These are phyloP conservation scores for Tetropium fuscum DNA, from an alignment of 2,888 invertebrate species.

Conservation along the genomic window DNA sequence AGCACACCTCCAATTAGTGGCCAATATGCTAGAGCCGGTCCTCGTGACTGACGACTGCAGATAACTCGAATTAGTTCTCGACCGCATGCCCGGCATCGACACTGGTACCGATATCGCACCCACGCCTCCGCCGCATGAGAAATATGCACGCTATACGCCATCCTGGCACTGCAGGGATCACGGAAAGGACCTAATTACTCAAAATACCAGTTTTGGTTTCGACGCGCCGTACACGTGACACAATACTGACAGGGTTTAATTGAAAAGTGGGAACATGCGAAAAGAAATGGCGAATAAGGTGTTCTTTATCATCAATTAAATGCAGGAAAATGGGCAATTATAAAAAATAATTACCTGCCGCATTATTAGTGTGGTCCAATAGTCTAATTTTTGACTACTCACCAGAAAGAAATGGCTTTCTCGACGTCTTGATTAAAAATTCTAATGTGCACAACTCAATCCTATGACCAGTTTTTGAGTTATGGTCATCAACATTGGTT, in stretches of 20 bases:
- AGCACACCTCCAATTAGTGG: conserved; percentile 53
- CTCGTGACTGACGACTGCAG: conserved; percentile 42
- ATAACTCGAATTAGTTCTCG: conserved; percentile 44
- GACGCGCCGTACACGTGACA: conserved; percentile 10
- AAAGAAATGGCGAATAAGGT: too few relatives aligned
- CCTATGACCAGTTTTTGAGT: too few relatives aligned
- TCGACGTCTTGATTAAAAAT: too few relatives aligned
- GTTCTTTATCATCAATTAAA: too few relatives aligned
- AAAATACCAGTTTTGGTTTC: conserved; percentile 21
- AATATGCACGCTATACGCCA: conserved; percentile 31
- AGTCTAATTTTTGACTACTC: too few relatives aligned
- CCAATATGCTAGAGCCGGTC: conserved; percentile 37
- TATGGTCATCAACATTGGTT: too few relatives aligned
- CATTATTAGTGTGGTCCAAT: too few relatives aligned
- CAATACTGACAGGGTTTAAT: not conserved
- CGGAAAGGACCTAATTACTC: conserved; percentile 24
- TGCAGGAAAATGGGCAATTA: too few relatives aligned
- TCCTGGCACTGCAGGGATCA: conserved; percentile 27
- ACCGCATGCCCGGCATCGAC: conserved; percentile 22
- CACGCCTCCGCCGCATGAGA: conserved; percentile 27
- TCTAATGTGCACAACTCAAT: too few relatives aligned
- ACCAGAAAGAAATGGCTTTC: too few relatives aligned
- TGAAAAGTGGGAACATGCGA: too few relatives aligned
- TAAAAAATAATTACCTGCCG: too few relatives aligned
- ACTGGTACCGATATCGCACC: conserved; percentile 36